A percentile compares a stretch with the other conserved stretches of the same genome.
phyloP scores from a whole-genome alignment of 1,140 invertebrate genomes.

The Tetragonula clypearis region DNA sequence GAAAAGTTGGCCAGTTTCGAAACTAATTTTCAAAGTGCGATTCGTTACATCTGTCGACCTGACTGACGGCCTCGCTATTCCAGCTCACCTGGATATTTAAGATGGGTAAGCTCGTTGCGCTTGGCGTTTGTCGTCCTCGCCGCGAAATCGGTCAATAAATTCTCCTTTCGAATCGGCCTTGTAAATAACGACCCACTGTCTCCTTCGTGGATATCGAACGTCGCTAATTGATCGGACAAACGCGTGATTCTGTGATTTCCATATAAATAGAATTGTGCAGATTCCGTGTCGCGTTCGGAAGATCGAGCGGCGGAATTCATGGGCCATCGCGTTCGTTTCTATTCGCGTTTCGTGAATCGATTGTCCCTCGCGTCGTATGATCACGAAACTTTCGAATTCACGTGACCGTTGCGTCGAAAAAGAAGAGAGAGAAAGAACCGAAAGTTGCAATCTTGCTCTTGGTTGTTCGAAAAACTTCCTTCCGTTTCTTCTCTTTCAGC shows the following conservation, averaged over 20 bases:
- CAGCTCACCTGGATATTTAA: neutral
- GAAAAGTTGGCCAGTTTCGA: neutral
- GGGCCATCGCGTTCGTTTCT: conserved; percentile 54
- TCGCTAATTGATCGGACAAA: conserved; percentile 65
- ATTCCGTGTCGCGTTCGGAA: conserved; percentile 52
- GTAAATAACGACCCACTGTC: conserved; percentile 36
- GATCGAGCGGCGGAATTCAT: conserved; percentile 45
- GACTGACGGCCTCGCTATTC: neutral
- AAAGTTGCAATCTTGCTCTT: neutral
- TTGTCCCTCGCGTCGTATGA: conserved; percentile 18
- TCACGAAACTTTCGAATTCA: conserved; percentile 5
- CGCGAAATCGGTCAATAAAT: neutral
- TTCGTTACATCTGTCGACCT: conserved; percentile 22
- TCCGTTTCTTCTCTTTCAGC: neutral
- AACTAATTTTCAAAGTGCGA: conserved; percentile 23
- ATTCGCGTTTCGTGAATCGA: conserved; percentile 27
- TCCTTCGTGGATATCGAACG: conserved; percentile 37
- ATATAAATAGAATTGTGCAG: conserved; percentile 66
- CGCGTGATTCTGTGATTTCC: conserved; percentile 65
- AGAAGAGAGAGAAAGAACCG: neutral
- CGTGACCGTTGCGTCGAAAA: neutral
- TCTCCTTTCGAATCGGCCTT: neutral
- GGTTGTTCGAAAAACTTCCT: neutral
- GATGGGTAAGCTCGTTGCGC: neutral
- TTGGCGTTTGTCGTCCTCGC: neutral